phyloP scores from a whole-genome alignment of 2,888 invertebrate genomes.

The Ichneumoninae sp. region DNA sequence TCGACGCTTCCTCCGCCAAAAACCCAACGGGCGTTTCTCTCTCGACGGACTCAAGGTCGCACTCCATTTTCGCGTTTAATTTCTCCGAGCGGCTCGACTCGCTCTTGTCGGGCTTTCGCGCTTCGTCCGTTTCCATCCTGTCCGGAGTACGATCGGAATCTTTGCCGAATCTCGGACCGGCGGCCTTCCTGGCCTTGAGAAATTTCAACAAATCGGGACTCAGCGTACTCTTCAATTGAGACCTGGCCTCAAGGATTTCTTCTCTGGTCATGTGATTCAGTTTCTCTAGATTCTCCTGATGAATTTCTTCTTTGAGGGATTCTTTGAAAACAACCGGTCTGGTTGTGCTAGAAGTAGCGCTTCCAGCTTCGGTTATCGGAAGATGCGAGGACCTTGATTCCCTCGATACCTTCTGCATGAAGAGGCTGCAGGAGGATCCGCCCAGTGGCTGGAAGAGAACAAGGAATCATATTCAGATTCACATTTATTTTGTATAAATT shows the following conservation, averaged over 20 bases:
- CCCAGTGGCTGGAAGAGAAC: conserved; percentile 65
- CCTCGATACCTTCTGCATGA: conserved; percentile 71
- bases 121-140: conserved; percentile 57
- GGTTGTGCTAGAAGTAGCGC: neutral
- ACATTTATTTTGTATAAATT: neutral
- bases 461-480: neutral
- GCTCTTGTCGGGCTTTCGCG: conserved; percentile 11
- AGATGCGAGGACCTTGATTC: neutral
- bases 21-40: conserved; percentile 74
- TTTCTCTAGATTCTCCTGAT: conserved; percentile 89
- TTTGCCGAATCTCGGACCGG: conserved; percentile 11
- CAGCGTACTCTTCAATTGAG: conserved; percentile 87
- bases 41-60: conserved; percentile 41
- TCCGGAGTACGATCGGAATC: conserved; percentile 10
- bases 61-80: conserved; percentile 67
- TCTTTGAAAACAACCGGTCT: conserved; percentile 70
- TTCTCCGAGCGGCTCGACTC: conserved; percentile 10
- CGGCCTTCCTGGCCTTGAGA: conserved; percentile 85
- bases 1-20: conserved; percentile 83
- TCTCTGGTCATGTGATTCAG: conserved; percentile 89
- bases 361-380: neutral
- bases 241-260: conserved; percentile 91
- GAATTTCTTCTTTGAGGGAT: conserved; percentile 86
- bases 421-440: conserved; percentile 73
- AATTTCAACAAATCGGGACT: conserved; percentile 90